Percentiles rank a stretch among this genome's conserved stretches.
Conservation (phyloP, 1,140 invertebrate genomes). For the Cryptotermes secundus region DNA sequence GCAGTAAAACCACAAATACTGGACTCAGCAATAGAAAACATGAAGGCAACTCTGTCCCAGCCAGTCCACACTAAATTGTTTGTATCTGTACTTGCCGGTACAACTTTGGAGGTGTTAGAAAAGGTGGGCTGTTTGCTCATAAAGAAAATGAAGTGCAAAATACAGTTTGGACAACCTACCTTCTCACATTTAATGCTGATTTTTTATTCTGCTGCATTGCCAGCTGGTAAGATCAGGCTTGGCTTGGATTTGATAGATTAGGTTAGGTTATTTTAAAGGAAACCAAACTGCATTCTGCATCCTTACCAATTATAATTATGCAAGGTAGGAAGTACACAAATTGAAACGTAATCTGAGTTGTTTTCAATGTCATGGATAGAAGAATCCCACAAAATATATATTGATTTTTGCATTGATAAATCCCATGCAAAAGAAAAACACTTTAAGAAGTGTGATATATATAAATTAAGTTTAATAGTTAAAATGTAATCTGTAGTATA, state of each 20-base stretch:
- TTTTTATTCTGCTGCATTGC: background rate
- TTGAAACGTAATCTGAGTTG: too few species aligned
- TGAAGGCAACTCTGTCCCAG: background rate
- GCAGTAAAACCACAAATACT: constrained; percentile 30
- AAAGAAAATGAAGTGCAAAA: background rate
- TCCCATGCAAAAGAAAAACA: too few species aligned
- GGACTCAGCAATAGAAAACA: constrained; percentile 26
- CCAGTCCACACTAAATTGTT: constrained; percentile 14
- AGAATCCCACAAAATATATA: too few species aligned
- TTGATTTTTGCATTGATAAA: too few species aligned
- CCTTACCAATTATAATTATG: too few species aligned
- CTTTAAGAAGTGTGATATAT: too few species aligned
- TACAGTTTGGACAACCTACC: background rate
- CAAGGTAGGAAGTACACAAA: too few species aligned
- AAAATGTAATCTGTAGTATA: too few species aligned
- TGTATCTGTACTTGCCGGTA: constrained; percentile 29
- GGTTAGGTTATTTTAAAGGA: background rate
- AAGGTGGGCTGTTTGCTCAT: constrained; percentile 21
- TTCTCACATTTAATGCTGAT: background rate
- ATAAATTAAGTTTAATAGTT: too few species aligned
- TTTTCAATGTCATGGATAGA: too few species aligned
- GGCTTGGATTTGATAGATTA: background rate
- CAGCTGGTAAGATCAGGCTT: background rate
- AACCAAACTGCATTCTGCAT: background rate
- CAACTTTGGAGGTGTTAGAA: constrained; percentile 24